A percentile compares a stretch with the other conserved stretches of the same genome.
Evolutionary conservation across 2,888 invertebrate genomes (phyloP).

Genomic region (Nemapogon koenigi): DNA sequence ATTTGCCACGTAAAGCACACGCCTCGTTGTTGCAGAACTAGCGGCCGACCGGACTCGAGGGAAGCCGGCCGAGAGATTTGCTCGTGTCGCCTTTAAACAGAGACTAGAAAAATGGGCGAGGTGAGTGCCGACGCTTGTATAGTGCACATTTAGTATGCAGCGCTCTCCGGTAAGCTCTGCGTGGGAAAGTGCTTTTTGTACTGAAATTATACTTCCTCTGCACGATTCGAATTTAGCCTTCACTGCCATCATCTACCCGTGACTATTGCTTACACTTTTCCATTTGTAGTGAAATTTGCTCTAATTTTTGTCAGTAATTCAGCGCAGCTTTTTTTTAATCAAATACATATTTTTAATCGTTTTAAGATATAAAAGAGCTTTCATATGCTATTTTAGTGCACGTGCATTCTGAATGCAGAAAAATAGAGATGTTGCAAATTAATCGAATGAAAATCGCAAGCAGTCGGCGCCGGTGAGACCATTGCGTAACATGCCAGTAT

Average conservation of each 20-base stretch:
- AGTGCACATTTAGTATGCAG: slow-evolving; percentile 52
- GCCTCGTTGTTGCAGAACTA: slow-evolving; percentile 60
- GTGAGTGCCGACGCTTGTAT: slow-evolving; percentile 56
- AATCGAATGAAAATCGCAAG: slow-evolving; percentile 3
- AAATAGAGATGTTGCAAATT: slow-evolving; percentile 1
- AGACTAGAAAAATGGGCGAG: slow-evolving; percentile 64
- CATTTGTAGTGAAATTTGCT: no score
- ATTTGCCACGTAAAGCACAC: slow-evolving; percentile 53
- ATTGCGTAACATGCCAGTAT: slow-evolving; percentile 59
- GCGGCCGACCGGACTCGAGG: slow-evolving; percentile 52
- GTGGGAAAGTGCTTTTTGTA: slow-evolving; percentile 24
- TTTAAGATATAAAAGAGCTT: no score
- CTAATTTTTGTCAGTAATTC: no score
- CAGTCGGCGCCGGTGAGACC: slow-evolving; percentile 35
- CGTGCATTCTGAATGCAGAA: neutral
- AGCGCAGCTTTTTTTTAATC: no score
- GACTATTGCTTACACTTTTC: no score
- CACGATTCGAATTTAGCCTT: no score
- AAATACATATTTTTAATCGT: no score
- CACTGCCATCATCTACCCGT: no score
- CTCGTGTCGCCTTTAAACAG: slow-evolving; percentile 56
- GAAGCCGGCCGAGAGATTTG: slow-evolving; percentile 54
- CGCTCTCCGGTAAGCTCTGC: slow-evolving; percentile 25
- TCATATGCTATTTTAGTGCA: no score
- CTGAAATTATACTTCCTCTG: no score